phyloP scores from a whole-genome alignment of 2,888 invertebrate species.

The Zygaena filipendulae region DNA sequence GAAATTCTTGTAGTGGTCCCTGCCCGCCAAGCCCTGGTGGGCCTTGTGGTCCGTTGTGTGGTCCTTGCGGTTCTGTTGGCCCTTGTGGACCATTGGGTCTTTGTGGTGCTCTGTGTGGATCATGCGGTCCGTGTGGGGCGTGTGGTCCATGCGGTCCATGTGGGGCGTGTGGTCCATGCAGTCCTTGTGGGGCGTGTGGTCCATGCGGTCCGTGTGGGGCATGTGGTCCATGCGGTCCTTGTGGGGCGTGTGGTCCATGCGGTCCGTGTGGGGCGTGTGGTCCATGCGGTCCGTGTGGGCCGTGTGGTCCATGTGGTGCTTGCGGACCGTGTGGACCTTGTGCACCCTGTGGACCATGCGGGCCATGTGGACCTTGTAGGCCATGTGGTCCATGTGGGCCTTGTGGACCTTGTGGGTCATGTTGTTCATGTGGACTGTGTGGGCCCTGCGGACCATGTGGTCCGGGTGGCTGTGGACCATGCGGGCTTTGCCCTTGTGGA shows the following conservation, averaged over 20 bases:
- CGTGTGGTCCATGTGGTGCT: slow-evolving; percentile 22
- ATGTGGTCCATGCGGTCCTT: slow-evolving; percentile 22
- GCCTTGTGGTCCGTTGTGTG: slow-evolving; percentile 18
- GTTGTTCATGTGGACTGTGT: slow-evolving; percentile 22
- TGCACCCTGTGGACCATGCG: no score
- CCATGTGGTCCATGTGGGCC: no score
- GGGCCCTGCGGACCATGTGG: slow-evolving; percentile 34
- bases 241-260: slow-evolving; percentile 22
- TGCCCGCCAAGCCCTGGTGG: slow-evolving; percentile 12
- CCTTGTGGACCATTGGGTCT: slow-evolving; percentile 20
- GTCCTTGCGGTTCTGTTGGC: slow-evolving; percentile 19
- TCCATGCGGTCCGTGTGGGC: slow-evolving; percentile 25
- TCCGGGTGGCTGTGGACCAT: slow-evolving; percentile 21
- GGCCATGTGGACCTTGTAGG: no score
- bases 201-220: slow-evolving; percentile 6
- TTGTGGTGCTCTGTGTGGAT: slow-evolving; percentile 14
- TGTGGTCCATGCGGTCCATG: slow-evolving; percentile 18
- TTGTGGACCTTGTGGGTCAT: no score
- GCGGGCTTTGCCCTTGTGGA: slow-evolving; percentile 17
- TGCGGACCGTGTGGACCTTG: slow-evolving; percentile 20
- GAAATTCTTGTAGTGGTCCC: slow-evolving; percentile 13
- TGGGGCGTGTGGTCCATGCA: slow-evolving; percentile 18
- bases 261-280: slow-evolving; percentile 22
- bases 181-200: slow-evolving; percentile 13
- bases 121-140: slow-evolving; percentile 16